Evolutionary conservation across 1,140 invertebrate species (phyloP).

Genomic region (Sitobion miscanthi): DNA sequence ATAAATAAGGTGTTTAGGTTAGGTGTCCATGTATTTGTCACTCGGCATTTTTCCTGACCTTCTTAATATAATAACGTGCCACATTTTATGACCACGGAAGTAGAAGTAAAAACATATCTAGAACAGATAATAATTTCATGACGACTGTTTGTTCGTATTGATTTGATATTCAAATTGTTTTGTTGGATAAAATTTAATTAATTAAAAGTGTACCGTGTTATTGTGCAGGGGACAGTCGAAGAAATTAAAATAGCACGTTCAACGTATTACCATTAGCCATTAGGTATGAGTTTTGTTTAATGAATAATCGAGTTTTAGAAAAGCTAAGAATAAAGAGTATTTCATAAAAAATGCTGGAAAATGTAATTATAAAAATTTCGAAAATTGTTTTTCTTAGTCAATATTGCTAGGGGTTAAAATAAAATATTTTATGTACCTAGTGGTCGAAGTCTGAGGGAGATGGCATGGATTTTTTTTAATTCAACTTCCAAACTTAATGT

Average conservation of each 20-base stretch:
- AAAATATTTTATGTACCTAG: background rate
- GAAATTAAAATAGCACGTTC: background rate
- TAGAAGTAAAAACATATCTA: background rate
- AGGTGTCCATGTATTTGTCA: background rate
- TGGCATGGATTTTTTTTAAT: background rate
- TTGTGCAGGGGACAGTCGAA: background rate
- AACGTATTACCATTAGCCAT: background rate
- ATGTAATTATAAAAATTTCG: background rate
- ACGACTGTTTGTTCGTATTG: background rate
- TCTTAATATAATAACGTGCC: background rate
- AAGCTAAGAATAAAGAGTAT: background rate
- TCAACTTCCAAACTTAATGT: background rate
- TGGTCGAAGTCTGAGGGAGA: background rate
- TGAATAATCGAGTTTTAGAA: background rate
- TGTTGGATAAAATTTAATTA: background rate
- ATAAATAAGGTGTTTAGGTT: background rate
- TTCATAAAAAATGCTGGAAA: background rate
- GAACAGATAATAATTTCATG: background rate
- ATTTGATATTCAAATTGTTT: constrained; percentile 21
- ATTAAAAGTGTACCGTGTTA: background rate
- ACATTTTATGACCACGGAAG: background rate
- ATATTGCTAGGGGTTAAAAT: background rate
- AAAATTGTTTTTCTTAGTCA: background rate
- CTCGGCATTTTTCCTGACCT: background rate
- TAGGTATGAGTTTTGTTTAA: background rate